These are phyloP conservation scores for Atherinosoma microstoma DNA, from an alignment of 2,797 vertebrate genomes.

Conservation along the genomic window DNA sequence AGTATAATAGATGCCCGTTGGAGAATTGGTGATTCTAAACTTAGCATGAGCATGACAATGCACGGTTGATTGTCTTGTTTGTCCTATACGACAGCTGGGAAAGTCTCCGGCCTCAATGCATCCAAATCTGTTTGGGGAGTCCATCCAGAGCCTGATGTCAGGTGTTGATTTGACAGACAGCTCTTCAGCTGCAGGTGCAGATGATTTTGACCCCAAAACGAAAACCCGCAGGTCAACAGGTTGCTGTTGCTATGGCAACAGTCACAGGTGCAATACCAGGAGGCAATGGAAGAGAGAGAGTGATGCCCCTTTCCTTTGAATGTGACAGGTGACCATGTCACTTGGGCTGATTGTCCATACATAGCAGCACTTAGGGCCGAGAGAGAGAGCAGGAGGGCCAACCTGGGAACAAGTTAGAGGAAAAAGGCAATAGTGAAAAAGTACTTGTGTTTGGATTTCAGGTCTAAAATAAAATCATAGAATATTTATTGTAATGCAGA, in stretches of 20 bases:
- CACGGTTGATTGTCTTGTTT: neutral
- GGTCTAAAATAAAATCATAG: neutral
- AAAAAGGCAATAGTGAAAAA: neutral
- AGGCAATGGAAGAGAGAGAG: slow-evolving; percentile 21
- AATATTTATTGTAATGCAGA: neutral
- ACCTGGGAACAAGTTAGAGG: slow-evolving; percentile 29
- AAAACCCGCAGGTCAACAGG: slow-evolving; percentile 61
- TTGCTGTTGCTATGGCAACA: slow-evolving; percentile 65
- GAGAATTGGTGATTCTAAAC: neutral
- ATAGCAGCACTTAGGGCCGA: slow-evolving; percentile 70
- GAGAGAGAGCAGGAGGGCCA: slow-evolving; percentile 29
- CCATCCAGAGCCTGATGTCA: slow-evolving; percentile 33
- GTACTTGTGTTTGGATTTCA: slow-evolving; percentile 2
- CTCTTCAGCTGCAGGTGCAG: slow-evolving; percentile 72
- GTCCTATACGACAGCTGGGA: neutral
- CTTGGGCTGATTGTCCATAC: slow-evolving; percentile 53
- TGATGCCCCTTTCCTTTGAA: slow-evolving; percentile 22
- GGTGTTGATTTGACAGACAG: slow-evolving; percentile 65
- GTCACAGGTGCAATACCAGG: slow-evolving; percentile 65
- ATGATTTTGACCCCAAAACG: slow-evolving; percentile 68
- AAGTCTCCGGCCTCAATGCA: neutral
- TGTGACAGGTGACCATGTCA: slow-evolving; percentile 69
- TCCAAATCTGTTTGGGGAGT: slow-evolving; percentile 11
- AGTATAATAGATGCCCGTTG: no score
- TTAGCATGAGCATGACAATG: neutral